phyloP scores from a whole-genome alignment of 1,140 invertebrate species.

The Fopius arisanus region DNA sequence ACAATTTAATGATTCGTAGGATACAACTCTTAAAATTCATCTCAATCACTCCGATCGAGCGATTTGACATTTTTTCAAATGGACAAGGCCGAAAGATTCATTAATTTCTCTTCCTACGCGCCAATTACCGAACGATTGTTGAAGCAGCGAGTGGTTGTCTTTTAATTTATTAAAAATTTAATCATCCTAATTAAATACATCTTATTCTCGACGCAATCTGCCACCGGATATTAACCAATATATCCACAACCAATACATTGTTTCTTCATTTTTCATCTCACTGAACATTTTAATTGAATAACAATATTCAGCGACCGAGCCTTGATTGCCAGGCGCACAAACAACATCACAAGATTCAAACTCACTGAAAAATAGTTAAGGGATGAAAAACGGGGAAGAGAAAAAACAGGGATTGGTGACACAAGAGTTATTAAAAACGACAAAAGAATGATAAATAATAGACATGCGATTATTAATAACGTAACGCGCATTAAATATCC shows the following conservation, averaged over 20 bases:
- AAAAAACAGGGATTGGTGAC: not conserved
- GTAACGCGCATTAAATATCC: slow-evolving; percentile 18
- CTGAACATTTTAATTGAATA: not conserved
- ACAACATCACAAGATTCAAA: slow-evolving; percentile 30
- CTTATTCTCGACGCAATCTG: slow-evolving; percentile 22
- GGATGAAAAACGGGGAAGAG: not conserved
- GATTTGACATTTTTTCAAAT: not conserved
- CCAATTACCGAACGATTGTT: not conserved
- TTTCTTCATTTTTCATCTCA: not conserved
- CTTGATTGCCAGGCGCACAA: slow-evolving; percentile 32
- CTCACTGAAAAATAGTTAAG: slow-evolving; percentile 15
- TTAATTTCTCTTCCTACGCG: not conserved
- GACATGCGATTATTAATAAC: slow-evolving; percentile 21
- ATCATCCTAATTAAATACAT: not conserved
- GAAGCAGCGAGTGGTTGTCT: not conserved
- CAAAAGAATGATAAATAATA: slow-evolving; percentile 17
- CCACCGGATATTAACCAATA: not conserved
- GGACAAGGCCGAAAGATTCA: not conserved
- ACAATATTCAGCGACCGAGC: slow-evolving; percentile 19
- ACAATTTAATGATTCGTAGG: slow-evolving; percentile 35
- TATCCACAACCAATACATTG: not conserved
- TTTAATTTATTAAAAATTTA: not conserved
- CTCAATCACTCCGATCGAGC: not conserved
- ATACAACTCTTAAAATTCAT: slow-evolving; percentile 28
- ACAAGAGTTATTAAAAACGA: slow-evolving; percentile 10